Conservation (phyloP, 2,113 vertebrate genomes). For the Zeus faber region DNA sequence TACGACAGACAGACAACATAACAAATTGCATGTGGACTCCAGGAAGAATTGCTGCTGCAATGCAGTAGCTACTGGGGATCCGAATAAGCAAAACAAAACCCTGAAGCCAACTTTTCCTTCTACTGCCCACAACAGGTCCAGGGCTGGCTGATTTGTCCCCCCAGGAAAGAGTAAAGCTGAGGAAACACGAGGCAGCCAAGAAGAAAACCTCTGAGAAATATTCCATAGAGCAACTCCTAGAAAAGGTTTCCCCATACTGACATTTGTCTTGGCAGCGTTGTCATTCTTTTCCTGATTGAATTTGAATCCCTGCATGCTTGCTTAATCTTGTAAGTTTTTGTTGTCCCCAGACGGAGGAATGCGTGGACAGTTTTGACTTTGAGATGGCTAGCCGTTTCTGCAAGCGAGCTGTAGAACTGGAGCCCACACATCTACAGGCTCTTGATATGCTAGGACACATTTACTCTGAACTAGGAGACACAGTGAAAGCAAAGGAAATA, state of each 20-base stretch:
- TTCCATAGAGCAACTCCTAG: slow-evolving; percentile 70
- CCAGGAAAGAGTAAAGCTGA: slow-evolving; percentile 76
- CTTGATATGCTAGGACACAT: slow-evolving; percentile 80
- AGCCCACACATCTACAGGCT: slow-evolving; percentile 70
- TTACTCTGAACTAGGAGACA: slow-evolving; percentile 76
- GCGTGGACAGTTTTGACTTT: slow-evolving; percentile 79
- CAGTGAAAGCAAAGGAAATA: slow-evolving; percentile 77
- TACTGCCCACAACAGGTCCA: slow-evolving; percentile 25
- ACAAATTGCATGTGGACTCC: too few species aligned
- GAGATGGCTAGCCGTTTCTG: slow-evolving; percentile 79
- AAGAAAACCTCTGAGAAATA: slow-evolving; percentile 80
- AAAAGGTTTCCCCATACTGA: slow-evolving; percentile 65
- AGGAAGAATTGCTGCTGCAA: too few species aligned
- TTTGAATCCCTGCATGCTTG: slow-evolving; percentile 2
- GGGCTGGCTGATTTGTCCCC: slow-evolving; percentile 61
- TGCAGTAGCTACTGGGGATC: too few species aligned
- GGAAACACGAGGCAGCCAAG: slow-evolving; percentile 77
- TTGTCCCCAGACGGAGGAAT: slow-evolving; percentile 73
- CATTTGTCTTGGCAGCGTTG: background rate
- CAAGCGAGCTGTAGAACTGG: slow-evolving; percentile 77
- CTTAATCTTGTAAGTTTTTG: background rate
- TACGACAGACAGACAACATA: too few species aligned
- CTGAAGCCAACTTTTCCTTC: too few species aligned
- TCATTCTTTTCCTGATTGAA: background rate
- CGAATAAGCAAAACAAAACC: too few species aligned